Percentiles rank a stretch among this genome's conserved stretches.
phyloP scores from a whole-genome alignment of 2,888 invertebrate species.

The Drosophila mimica region DNA sequence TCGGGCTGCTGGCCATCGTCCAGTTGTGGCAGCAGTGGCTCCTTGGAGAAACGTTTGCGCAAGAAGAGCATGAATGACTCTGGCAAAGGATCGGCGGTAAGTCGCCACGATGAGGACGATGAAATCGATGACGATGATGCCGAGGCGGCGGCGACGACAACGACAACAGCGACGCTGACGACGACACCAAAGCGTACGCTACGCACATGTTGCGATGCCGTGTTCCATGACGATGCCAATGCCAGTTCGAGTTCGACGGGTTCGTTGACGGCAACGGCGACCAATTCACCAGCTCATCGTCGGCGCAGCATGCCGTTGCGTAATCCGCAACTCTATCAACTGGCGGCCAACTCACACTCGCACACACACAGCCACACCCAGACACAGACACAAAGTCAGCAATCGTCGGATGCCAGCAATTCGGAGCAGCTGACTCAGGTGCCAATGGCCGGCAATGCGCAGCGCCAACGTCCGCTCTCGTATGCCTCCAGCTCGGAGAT shows the following conservation, averaged over 20 bases:
- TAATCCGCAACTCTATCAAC: conserved; percentile 83
- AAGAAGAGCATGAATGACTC: conserved; percentile 85
- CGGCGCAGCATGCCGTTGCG: conserved; percentile 83
- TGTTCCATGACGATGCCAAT: conserved; percentile 77
- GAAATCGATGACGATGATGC: conserved; percentile 71
- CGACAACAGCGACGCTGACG: not conserved
- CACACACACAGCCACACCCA: not conserved
- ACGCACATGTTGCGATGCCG: conserved; percentile 62
- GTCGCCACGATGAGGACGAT: conserved; percentile 84
- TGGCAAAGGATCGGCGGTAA: conserved; percentile 85
- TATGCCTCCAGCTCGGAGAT: conserved; percentile 85
- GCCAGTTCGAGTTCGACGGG: conserved; percentile 81
- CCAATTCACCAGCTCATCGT: conserved; percentile 82
- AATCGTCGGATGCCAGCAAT: conserved; percentile 83
- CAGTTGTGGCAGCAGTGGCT: conserved; percentile 83
- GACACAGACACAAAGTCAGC: conserved; percentile 80
- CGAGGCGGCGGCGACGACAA: conserved; percentile 26
- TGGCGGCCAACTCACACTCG: conserved; percentile 68
- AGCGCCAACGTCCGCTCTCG: conserved; percentile 66
- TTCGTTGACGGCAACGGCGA: conserved; percentile 80
- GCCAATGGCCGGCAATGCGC: conserved; percentile 46
- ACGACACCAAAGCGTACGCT: conserved; percentile 61
- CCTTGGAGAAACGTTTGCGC: conserved; percentile 83
- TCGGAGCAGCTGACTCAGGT: conserved; percentile 83
- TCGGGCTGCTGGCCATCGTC: conserved; percentile 91